Percentiles rank a stretch among this genome's conserved stretches.
These are phyloP conservation scores for Bufotes viridis DNA, from an alignment of 2,797 vertebrate genomes.

Conservation along the genomic window DNA sequence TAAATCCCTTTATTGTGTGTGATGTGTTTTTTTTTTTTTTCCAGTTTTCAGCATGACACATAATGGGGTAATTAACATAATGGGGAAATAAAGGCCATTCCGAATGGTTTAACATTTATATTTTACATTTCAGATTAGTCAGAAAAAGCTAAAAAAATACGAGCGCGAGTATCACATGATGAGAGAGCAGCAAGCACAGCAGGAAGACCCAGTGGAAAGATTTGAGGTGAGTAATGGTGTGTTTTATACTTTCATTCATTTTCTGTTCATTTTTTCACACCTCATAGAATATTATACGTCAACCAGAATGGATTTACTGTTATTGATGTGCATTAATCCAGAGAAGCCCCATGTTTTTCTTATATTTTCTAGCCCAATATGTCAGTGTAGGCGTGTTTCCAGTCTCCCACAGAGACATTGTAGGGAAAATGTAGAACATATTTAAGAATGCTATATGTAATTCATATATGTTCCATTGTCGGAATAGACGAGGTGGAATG, in stretches of 20 bases:
- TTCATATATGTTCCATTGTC: background rate
- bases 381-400: background rate
- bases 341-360: background rate
- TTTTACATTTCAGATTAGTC: slow-evolving; percentile 83
- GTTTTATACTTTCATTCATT: background rate
- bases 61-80: background rate
- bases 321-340: background rate
- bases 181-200: slow-evolving; percentile 96
- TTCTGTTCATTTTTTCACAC: background rate
- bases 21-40: background rate
- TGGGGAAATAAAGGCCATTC: background rate
- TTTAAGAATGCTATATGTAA: background rate
- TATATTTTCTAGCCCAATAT: background rate
- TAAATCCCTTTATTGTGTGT: no score
- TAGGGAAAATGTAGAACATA: background rate
- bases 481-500: no score
- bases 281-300: background rate
- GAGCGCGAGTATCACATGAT: slow-evolving; percentile 97
- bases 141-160: slow-evolving; percentile 98
- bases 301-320: background rate
- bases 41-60: background rate
- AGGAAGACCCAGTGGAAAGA: slow-evolving; percentile 95
- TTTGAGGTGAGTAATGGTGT: slow-evolving; percentile 82
- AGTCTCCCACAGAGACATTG: background rate
- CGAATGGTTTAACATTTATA: background rate